Evolutionary conservation across 2,797 vertebrate genomes (phyloP), one percentile per base, ranked within the genome.

Genomic region (Moxostoma hubbsi): DNA sequence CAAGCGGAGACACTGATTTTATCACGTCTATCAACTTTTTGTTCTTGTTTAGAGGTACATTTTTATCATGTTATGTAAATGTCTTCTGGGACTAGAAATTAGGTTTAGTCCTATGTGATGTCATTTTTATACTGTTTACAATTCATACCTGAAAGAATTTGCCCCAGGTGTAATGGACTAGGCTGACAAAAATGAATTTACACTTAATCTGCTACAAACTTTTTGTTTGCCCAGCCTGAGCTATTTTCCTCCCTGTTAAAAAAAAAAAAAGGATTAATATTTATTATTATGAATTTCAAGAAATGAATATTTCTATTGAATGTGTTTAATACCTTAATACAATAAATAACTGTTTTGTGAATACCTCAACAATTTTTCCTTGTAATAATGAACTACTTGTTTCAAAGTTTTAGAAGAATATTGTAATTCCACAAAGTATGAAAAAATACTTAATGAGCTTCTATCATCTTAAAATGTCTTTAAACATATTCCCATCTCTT

Each of bases 31-130:
- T 69, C 79, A 53, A 36, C 36, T 36, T 36, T 36, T 36, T 36
- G 86, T 84, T 58, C 80, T 82, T 85, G 83, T 62, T 86, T 88
- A 86, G 87, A 90, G 90, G 90, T 90, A 90, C 90, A 88, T 92
- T 90, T 89, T 89, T 88, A 91, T 85, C 85, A 85, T 80, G 87
- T 84, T 80, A 64, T 90, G 81, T 88, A 82, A 86, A 89, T 90
- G 78, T 91, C 88, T 78, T 85, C 83, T 82, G 91, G 94, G 93
- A 93, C 92, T 90, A 93, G 91, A 81, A 83, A 84, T 83, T 87
- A 82, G 87, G 79, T 79, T 83, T 91, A 90, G 73, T 82, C 86
- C 89, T 91, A 85, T 86, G 82, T 90, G 88, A 36, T 80, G n/a
- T 86, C 82, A 86, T 87, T 80, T 78, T 59, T 64, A 73, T 86